These are phyloP conservation scores for Trachurus trachurus DNA, from an alignment of 2,797 vertebrate species.

Conservation along the genomic window DNA sequence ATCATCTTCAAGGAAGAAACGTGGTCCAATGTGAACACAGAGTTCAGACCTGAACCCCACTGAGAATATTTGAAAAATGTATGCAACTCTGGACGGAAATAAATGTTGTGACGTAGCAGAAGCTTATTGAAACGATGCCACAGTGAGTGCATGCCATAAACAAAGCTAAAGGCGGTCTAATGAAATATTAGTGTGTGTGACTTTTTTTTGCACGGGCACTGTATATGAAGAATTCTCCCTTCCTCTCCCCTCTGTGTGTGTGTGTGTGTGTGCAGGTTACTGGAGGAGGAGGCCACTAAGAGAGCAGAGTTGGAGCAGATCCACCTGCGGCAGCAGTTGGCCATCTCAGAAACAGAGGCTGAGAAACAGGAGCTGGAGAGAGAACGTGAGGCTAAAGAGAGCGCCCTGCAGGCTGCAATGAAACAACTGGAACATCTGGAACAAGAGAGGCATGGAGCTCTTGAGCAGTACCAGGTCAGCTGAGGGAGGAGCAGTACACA, in stretches of 20 bases:
- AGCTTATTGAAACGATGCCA: no score
- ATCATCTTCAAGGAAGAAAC: no score
- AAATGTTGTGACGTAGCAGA: no score
- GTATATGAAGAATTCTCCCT: no score
- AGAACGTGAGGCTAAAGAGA: conserved; percentile 90
- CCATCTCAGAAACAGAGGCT: conserved; percentile 93
- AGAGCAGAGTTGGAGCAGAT: conserved; percentile 92
- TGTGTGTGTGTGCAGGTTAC: conserved; percentile 82
- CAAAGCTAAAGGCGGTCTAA: no score
- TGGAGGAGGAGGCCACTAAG: conserved; percentile 95
- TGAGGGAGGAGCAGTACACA: not conserved
- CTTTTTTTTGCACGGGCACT: no score
- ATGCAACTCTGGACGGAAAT: no score
- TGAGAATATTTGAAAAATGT: no score
- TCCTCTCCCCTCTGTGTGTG: not conserved
- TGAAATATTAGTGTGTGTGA: no score
- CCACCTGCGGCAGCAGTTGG: conserved; percentile 92
- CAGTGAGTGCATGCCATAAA: no score
- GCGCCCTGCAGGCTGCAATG: conserved; percentile 93
- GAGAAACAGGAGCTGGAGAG: conserved; percentile 96
- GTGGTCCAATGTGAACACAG: no score
- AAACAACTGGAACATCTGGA: conserved; percentile 92
- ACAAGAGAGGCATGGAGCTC: conserved; percentile 89
- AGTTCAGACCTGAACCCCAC: no score
- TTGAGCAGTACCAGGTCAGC: conserved; percentile 94